Percentiles rank a stretch among this genome's conserved stretches.
Evolutionary conservation across 1,140 invertebrate species (phyloP).

Genomic region (Varroa destructor): DNA sequence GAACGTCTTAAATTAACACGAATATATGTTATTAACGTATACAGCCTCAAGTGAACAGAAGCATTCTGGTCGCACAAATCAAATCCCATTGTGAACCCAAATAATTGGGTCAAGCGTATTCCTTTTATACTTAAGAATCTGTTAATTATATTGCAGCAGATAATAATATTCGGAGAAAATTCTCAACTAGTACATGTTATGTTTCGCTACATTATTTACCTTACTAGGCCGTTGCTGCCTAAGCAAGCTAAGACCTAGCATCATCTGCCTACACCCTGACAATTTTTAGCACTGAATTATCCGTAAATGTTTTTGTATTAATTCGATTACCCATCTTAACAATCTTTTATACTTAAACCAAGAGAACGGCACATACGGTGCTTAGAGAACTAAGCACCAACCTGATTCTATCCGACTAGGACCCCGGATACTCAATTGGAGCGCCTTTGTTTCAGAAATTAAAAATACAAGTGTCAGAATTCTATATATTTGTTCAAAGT

Average conservation of each 20-base stretch:
- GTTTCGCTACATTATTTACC: neutral
- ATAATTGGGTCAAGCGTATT: too few species aligned
- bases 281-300: constrained; percentile 12
- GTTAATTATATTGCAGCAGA: too few species aligned
- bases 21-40: too few species aligned
- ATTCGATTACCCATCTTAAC: neutral
- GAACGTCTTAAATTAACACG: too few species aligned
- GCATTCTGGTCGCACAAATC: too few species aligned
- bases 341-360: neutral
- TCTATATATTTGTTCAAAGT: too few species aligned
- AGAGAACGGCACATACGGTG: neutral
- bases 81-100: too few species aligned
- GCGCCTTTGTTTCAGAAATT: neutral
- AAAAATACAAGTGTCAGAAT: too few species aligned
- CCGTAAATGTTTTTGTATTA: neutral
- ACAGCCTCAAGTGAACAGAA: too few species aligned
- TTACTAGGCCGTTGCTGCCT: neutral
- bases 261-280: neutral
- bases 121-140: too few species aligned
- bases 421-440: constrained; percentile 6
- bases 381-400: neutral
- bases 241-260: neutral
- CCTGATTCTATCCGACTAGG: neutral
- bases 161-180: too few species aligned
- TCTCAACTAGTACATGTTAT: neutral